Base-by-base conservation (phyloP, 2,888 invertebrate genomes). In the Calliphora vomitoria region DNA sequence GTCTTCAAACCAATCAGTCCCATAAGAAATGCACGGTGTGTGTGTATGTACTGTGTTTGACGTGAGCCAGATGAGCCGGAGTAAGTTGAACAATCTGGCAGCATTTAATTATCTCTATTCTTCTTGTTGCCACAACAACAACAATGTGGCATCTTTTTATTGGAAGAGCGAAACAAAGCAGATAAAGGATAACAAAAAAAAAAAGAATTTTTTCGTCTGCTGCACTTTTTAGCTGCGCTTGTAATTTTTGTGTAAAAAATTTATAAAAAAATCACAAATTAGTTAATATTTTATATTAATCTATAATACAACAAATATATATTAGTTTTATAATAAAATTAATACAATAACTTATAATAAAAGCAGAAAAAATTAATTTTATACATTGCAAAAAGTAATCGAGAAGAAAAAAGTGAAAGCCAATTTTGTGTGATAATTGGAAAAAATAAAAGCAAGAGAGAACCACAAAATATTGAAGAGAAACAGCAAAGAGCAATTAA, bases 391-490 rank as follows among this genome's bases (percentile, higher is more conserved):
- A 87, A 83, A 84, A 74, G 81, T 72, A 87, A 87, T 82, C 66
- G 38, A 86, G 83, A 82, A 80, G 78, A 69, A 88, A 88, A 88
- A 88, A 89, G 88, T 88, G 87, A 88, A 89, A 86, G 83, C 85
- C 79, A 85, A 85, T 81, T 79, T 69, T 80, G 69, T 81, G 85
- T 71, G 85, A 85, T 82, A 81, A 82, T 82, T 78, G 84, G 41
- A 80, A 80, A 86, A 88, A 86, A 64, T 66, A 41, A 68, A 84
- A 64, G 50, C 64, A 62, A 78, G 41, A 80, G 79, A 76, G 55
- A 31, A 41, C 15, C 31, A 50, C 53, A 20, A 53, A 38, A 71
- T 31, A 8, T 44, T 47, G 8, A 71, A 82, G 86, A 86, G 84
- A 84, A 62, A 81, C n/a, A 18, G 60, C 69, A 86, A 81, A 68